Evolutionary conservation across 2,888 invertebrate species (phyloP).

Genomic region (Hofmannophila pseudospretella): DNA sequence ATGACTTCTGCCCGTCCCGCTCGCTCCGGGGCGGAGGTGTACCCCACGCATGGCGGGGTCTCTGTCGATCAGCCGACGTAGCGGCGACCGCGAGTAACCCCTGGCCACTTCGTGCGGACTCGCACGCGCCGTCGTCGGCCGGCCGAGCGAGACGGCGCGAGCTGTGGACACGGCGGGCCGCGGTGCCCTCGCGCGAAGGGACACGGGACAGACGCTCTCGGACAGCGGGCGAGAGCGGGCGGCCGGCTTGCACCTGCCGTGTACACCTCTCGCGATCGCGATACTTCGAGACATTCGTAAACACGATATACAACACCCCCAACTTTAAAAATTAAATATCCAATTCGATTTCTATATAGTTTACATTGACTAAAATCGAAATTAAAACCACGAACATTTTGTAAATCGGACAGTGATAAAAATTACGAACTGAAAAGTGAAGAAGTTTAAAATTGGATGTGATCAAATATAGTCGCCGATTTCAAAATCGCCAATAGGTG

Average conservation of each 20-base stretch:
- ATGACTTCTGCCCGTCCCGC: conserved; percentile 56
- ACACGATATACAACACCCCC: conserved; percentile 44
- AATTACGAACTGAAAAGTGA: conserved; percentile 52
- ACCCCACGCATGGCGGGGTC: conserved; percentile 45
- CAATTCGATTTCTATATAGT: conserved; percentile 17
- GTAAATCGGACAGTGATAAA: conserved; percentile 39
- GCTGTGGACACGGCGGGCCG: conserved; percentile 69
- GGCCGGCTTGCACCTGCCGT: conserved; percentile 72
- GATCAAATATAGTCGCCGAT: conserved; percentile 45
- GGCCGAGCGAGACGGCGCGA: conserved; percentile 68
- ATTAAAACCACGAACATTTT: conserved; percentile 16
- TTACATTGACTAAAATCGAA: conserved; percentile 18
- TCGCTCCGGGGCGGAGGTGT: conserved; percentile 39
- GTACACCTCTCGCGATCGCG: conserved; percentile 62
- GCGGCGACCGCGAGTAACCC: conserved; percentile 77
- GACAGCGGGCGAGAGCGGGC: conserved; percentile 78
- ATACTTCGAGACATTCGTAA: conserved; percentile 50
- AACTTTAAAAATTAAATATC: conserved; percentile 27
- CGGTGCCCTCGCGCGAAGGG: conserved; percentile 75
- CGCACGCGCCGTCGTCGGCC: conserved; percentile 75
- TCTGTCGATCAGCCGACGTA: conserved; percentile 65
- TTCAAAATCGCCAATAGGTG: conserved; percentile 65
- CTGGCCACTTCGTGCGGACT: conserved; percentile 75
- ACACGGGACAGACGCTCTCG: conserved; percentile 79
- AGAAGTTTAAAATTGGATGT: conserved; percentile 51